Evolutionary conservation across 2,888 invertebrate species (phyloP).

Genomic region (Eremobia ochroleuca): DNA sequence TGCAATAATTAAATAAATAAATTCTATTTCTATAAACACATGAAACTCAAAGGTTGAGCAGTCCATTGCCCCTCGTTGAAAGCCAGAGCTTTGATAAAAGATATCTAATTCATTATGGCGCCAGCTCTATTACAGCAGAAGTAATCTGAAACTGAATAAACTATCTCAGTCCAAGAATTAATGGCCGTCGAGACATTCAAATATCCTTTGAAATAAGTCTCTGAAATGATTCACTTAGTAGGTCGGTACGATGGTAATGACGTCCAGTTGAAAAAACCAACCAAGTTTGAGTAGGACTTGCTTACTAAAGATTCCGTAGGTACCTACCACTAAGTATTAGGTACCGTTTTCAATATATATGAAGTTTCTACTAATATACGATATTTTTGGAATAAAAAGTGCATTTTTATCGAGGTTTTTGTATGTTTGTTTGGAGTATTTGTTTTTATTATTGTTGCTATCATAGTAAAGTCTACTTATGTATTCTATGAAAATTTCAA

Average conservation of each 20-base stretch:
- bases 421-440: background rate
- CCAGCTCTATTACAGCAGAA: conserved; percentile 40
- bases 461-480: background rate
- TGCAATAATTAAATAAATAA: too few relatives aligned
- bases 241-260: conserved; percentile 50
- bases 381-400: background rate
- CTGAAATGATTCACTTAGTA: conserved; percentile 55
- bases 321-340: background rate
- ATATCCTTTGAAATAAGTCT: conserved; percentile 60
- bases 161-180: conserved; percentile 51
- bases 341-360: background rate
- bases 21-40: background rate
- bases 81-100: conserved; percentile 41
- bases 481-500: background rate
- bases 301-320: background rate
- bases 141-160: conserved; percentile 62
- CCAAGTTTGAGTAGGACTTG: background rate
- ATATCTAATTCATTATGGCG: conserved; percentile 52
- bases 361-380: background rate
- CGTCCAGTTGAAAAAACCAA: conserved; percentile 55
- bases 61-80: conserved; percentile 9
- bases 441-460: background rate
- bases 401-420: background rate
- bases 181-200: conserved; percentile 53
- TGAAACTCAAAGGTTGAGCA: conserved; percentile 9